Evolutionary conservation across 2,113 vertebrate genomes (phyloP).

Genomic region (Phrynosoma blainvillii): DNA sequence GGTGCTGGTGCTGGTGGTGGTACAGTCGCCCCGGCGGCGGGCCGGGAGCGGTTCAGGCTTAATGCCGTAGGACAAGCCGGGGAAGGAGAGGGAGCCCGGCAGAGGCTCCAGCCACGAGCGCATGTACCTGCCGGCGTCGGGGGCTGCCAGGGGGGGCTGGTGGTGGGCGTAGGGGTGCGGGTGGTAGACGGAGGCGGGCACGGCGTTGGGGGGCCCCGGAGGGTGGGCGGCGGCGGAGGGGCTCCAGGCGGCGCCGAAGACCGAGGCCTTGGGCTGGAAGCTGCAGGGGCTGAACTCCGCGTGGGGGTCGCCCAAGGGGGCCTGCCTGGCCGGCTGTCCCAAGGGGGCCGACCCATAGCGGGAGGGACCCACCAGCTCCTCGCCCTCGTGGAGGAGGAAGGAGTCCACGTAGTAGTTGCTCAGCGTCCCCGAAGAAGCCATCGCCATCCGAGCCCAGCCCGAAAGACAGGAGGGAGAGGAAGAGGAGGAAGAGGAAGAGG

Average conservation of each 20-base stretch:
- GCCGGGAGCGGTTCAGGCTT: slow-evolving; percentile 92
- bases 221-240: slow-evolving; percentile 79
- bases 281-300: slow-evolving; percentile 89
- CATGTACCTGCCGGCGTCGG: slow-evolving; percentile 91
- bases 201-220: slow-evolving; percentile 78
- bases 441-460: slow-evolving; percentile 73
- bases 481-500: too few relatives aligned
- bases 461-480: too few relatives aligned
- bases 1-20: too few relatives aligned
- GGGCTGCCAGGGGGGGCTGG: slow-evolving; percentile 85
- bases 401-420: slow-evolving; percentile 97
- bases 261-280: slow-evolving; percentile 91
- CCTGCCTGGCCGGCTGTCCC: slow-evolving; percentile 81
- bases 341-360: slow-evolving; percentile 84
- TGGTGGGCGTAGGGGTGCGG: slow-evolving; percentile 92
- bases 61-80: slow-evolving; percentile 94
- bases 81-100: slow-evolving; percentile 91
- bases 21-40: slow-evolving; percentile 83
- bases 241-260: slow-evolving; percentile 92
- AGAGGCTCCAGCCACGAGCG: slow-evolving; percentile 95
- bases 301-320: slow-evolving; percentile 77
- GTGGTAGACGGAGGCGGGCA: slow-evolving; percentile 89
- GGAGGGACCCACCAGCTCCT: slow-evolving; percentile 84
- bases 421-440: slow-evolving; percentile 93
- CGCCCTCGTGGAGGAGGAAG: slow-evolving; percentile 89